Conservation (phyloP, 92 coral and sea anemone species). For the Metridium senile region DNA sequence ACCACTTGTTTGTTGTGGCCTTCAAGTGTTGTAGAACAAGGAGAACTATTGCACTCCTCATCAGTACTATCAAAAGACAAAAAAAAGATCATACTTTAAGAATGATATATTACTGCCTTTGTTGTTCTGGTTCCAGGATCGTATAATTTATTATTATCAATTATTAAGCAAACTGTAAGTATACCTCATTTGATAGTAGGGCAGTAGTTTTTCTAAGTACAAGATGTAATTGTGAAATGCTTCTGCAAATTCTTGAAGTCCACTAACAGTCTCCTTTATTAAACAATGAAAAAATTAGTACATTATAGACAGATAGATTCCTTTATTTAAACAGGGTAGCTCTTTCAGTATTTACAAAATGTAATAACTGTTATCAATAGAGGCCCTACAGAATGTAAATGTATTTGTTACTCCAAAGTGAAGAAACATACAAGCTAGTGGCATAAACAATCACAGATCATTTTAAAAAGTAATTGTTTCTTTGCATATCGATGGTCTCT, state of each 20-base stretch:
- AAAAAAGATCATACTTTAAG: neutral
- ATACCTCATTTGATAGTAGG: constrained; percentile 81
- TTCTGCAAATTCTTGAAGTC: constrained; percentile 79
- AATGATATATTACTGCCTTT: neutral
- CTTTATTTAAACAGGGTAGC: too few relatives aligned
- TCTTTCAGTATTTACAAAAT: too few relatives aligned
- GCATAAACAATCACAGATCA: too few relatives aligned
- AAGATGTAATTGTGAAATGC: constrained; percentile 77
- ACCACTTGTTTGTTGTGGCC: constrained; percentile 68
- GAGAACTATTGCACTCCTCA: constrained; percentile 86
- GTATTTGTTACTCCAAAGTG: neutral
- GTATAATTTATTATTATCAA: too few relatives aligned
- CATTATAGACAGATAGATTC: neutral
- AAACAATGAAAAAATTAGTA: neutral
- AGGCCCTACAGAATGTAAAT: too few relatives aligned
- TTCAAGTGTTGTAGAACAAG: constrained; percentile 84
- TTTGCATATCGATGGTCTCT: too few relatives aligned
- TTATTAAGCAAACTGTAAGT: neutral
- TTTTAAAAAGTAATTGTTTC: too few relatives aligned
- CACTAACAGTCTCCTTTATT: constrained; percentile 86
- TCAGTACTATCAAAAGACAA: constrained; percentile 56
- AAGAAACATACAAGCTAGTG: too few relatives aligned
- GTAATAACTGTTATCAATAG: too few relatives aligned
- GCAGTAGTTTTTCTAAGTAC: constrained; percentile 83
- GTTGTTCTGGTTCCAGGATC: neutral